Evolutionary conservation across 2,113 vertebrate species (phyloP).

Genomic region (Erythrolamprus reginae): DNA sequence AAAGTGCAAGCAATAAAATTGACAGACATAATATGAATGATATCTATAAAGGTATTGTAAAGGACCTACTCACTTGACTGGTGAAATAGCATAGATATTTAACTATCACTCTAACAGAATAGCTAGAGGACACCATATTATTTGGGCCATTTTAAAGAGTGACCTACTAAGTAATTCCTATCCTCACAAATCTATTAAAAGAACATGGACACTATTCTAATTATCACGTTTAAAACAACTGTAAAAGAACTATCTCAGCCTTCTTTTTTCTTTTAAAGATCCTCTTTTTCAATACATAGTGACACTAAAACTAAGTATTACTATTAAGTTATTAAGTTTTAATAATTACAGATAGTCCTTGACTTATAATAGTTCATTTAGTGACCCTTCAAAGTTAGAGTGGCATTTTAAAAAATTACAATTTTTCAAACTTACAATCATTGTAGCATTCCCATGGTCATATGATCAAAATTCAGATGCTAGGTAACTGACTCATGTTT

Average conservation of each 20-base stretch:
- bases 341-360: neutral
- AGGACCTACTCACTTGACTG: neutral
- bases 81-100: neutral
- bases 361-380: neutral
- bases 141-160: neutral
- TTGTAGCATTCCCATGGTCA: neutral
- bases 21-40: neutral
- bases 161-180: neutral
- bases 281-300: neutral
- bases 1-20: neutral
- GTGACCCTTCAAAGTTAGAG: neutral
- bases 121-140: neutral
- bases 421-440: neutral
- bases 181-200: neutral
- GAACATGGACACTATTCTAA: neutral
- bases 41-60: neutral
- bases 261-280: slow-evolving; percentile 5
- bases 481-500: neutral
- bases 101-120: neutral
- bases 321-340: too few relatives aligned
- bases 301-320: neutral
- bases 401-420: neutral
- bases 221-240: neutral
- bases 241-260: neutral
- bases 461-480: neutral